Evolutionary conservation across 2,113 vertebrate genomes (phyloP).

Genomic region (Brachyhypopomus occidentalis): DNA sequence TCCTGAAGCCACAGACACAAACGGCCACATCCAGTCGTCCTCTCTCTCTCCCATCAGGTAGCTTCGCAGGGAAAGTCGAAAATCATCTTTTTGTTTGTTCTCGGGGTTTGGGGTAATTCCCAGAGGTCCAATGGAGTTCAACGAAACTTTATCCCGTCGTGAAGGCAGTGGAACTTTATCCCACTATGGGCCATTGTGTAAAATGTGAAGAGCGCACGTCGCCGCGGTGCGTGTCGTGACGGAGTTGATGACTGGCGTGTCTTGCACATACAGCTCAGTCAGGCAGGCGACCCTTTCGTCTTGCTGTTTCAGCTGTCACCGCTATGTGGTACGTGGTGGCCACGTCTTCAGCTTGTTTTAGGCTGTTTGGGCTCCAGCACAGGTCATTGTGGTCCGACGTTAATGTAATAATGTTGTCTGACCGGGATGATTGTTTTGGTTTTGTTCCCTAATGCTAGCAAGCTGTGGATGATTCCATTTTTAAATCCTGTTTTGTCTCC

Average conservation of each 20-base stretch:
- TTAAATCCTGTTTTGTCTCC: no score
- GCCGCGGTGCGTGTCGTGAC: not conserved
- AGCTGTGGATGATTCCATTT: no score
- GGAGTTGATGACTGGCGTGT: not conserved
- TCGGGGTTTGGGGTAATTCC: not conserved
- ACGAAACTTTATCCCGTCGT: not conserved
- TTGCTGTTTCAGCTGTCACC: no score
- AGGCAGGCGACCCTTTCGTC: no score
- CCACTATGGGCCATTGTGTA: constrained; percentile 5
- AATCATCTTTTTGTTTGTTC: not conserved
- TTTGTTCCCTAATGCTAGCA: no score
- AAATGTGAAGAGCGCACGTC: not conserved
- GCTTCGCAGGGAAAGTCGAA: not conserved
- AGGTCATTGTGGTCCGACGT: no score
- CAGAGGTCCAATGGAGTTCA: not conserved
- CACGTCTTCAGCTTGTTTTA: no score
- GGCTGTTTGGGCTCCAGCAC: not conserved
- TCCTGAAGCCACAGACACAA: constrained; percentile 61
- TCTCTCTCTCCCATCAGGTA: constrained; percentile 42
- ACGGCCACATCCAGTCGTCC: constrained; percentile 35
- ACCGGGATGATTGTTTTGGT: no score
- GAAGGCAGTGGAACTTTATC: not conserved
- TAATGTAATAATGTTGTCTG: no score
- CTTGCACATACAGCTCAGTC: not conserved
- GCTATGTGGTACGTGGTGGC: no score